Evolutionary conservation across 1,140 invertebrate species (phyloP), one percentile per base, ranked within the genome.

Genomic region (Mercenaria mercenaria): DNA sequence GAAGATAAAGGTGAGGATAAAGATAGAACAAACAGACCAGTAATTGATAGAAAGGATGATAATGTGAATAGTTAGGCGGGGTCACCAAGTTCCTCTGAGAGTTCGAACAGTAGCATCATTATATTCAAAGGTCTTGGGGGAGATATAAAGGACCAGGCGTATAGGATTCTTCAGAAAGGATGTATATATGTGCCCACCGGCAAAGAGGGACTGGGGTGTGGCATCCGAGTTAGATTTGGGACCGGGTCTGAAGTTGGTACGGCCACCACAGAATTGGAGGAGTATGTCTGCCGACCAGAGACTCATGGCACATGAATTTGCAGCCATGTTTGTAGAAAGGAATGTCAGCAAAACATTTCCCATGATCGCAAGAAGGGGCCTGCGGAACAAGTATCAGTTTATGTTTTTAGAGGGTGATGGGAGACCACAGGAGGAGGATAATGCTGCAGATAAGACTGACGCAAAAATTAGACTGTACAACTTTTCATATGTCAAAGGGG

Each of bases 221-320:
- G n/a, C 39, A 3, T 10, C 23, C 0, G 43, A 50, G 29, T 26
- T 79, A 3, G n/a, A 26, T 15, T 29, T 79, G 13, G 43, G n/a
- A 2, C 10, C 15, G 4, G 67, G 67, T 4, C 32, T 39, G 6
- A 8, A 4, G 1, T 39, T 72, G 15, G 29, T 4, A 3, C 26
- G 76, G 76, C 76, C 76, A 3, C 76, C 76, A 18, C 6, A 79
- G 32, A 47, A 56, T 20, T 79, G 76, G 76, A 6, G 47, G 8
- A n/a, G 10, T 18, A 1, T 79, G 23, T 23, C 76, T 0, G 18
- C 47, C 1, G 76, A 79, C n/a, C 76, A 79, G 26, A 50, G n/a
- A 41, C 32, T 79, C 8, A 79, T 79, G 76, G 29, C 41, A n/a
- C 76, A 52, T 79, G 76, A 79, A 29, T 79, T 11, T 79, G 43